Evolutionary conservation across 2,797 vertebrate genomes (phyloP), one percentile per base, ranked within the genome.

Genomic region (Pitangus sulphuratus): DNA sequence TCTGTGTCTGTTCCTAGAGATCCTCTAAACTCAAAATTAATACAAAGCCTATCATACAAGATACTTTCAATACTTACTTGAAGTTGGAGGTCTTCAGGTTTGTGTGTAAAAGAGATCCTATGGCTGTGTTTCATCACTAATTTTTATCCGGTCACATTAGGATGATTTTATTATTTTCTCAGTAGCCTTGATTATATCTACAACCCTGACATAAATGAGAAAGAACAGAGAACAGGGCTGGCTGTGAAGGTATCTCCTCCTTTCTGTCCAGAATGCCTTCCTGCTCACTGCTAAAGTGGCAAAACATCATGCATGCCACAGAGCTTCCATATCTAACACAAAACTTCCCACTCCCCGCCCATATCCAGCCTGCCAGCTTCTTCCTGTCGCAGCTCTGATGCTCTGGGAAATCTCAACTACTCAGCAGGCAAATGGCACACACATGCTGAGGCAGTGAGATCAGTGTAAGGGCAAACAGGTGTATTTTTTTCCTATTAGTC

Each of bases 361-460:
- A 40, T 8, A 42, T 40, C 58, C 58, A 68, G 18, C 54, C 28
- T 48, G 28, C 25, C 83, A 64, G 7, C 31, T 75, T 70, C 33
- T 54, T 61, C 33, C 22, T n/a, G 11, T n/a, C 60, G 37, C 4
- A 1, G 15, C 21, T 50, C 69, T 2, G 17, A 71, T 28, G 40
- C 50, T 84, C 70, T 58, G 60, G 19, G 80, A 47, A 74, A 33
- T 17, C 40, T 76, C 33, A 82, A 1, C 51, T 24, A 21, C 58
- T 58, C 75, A 39, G 31, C 35, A 79, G 2, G 0, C 8, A 5
- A 51, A 50, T 1, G 12, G 51, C 2, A 2, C 78, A 51, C 13
- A 20, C 0, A 0, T 76, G 44, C 56, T 0, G 0, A 87, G 33
- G 28, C 66, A 66, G 20, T 17, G 25, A 90, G 31, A 87, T 44